These are phyloP conservation scores for Pagrus major DNA, from an alignment of 2,113 vertebrate genomes.

Conservation along the genomic window DNA sequence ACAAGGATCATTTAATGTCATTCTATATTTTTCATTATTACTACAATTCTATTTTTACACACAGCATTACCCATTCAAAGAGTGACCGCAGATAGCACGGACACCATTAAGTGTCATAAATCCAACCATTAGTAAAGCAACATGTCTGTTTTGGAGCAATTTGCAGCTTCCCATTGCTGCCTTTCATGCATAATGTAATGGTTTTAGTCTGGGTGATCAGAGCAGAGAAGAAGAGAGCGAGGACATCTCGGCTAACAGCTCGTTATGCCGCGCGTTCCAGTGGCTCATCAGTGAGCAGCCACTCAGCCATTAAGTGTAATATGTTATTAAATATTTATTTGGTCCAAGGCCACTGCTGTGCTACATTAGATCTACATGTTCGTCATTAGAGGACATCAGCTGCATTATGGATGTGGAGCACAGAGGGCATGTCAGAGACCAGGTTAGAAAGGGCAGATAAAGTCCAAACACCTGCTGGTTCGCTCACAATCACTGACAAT, in stretches of 20 bases:
- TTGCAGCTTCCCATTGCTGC: constrained; percentile 69
- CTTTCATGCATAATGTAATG: constrained; percentile 78
- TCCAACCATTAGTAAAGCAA: constrained; percentile 68
- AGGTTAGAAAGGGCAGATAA: constrained; percentile 25
- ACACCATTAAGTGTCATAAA: constrained; percentile 65
- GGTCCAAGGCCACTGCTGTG: constrained; percentile 63
- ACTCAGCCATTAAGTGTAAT: constrained; percentile 75
- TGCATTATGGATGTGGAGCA: constrained; percentile 48
- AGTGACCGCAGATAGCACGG: constrained; percentile 43
- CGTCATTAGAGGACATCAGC: constrained; percentile 64
- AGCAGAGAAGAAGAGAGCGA: constrained; percentile 51
- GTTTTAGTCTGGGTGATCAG: constrained; percentile 72
- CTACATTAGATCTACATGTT: constrained; percentile 67
- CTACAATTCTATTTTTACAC: constrained; percentile 30
- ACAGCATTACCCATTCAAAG: constrained; percentile 28
- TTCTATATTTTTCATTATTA: constrained; percentile 4
- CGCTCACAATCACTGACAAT: background rate
- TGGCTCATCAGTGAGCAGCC: constrained; percentile 71
- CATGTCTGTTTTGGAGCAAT: constrained; percentile 72
- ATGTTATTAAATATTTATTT: constrained; percentile 79
- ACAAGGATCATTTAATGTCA: constrained; percentile 7
- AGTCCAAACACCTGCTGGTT: constrained; percentile 36
- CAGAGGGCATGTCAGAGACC: background rate
- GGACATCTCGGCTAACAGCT: constrained; percentile 60
- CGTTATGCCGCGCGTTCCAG: constrained; percentile 59